A percentile compares a stretch with the other conserved stretches of the same genome.
phyloP scores from a whole-genome alignment of 2,113 vertebrate species.

The Narcine bancroftii region DNA sequence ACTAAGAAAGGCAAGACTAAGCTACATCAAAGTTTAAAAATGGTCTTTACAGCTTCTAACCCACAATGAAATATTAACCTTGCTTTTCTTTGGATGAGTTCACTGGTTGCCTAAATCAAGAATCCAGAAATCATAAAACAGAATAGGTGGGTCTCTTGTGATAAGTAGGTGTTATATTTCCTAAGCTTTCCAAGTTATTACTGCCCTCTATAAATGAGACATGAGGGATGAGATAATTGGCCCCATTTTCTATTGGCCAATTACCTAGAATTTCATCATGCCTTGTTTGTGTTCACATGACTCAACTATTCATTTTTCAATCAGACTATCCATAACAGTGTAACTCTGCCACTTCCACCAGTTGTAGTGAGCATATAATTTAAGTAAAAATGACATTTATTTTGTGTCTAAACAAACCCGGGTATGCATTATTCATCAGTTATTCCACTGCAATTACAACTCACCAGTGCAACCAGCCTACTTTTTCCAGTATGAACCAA shows the following conservation, averaged over 20 bases:
- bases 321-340: not conserved
- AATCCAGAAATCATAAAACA: not conserved
- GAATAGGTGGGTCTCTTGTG: not conserved
- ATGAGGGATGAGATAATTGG: not conserved
- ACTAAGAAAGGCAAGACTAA: not conserved
- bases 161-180: not conserved
- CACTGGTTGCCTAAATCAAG: not conserved
- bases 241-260: not conserved
- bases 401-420: not conserved
- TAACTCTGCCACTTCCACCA: not conserved
- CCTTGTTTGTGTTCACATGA: not conserved
- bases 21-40: not conserved
- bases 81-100: not conserved
- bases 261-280: not conserved
- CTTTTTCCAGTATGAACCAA: not conserved
- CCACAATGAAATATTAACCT: not conserved
- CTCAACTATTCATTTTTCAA: slow-evolving; percentile 1
- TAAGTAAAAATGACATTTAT: not conserved
- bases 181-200: not conserved
- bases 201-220: not conserved
- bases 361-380: not conserved
- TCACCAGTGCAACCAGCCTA: not conserved
- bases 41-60: not conserved
- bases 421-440: slow-evolving; percentile 1
- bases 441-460: not conserved